phyloP scores from a whole-genome alignment of 1,140 invertebrate genomes.

The Vanessa tameamea region DNA sequence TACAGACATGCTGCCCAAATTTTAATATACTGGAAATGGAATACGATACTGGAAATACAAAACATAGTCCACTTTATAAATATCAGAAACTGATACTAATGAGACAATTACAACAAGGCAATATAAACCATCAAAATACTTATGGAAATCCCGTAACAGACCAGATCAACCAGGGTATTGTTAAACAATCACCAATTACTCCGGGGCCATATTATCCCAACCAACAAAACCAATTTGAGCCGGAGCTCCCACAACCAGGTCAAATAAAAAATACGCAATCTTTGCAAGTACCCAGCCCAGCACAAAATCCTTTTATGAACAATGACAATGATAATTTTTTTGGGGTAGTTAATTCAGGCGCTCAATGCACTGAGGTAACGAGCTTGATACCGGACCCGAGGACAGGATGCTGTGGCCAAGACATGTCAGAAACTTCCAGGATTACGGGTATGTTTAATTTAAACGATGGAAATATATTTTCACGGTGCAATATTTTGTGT shows the following conservation, averaged over 20 bases:
- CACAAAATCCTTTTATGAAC: slow-evolving; percentile 10
- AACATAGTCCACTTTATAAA: not conserved
- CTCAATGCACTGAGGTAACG: slow-evolving; percentile 30
- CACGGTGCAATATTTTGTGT: not conserved
- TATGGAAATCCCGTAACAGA: slow-evolving; percentile 14
- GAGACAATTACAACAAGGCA: not conserved
- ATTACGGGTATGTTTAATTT: slow-evolving; percentile 37
- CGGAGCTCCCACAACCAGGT: not conserved
- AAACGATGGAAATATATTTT: not conserved
- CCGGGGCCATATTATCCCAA: slow-evolving; percentile 16
- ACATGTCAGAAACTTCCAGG: slow-evolving; percentile 48
- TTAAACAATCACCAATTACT: not conserved
- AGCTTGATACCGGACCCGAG: slow-evolving; percentile 54
- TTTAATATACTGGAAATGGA: slow-evolving; percentile 31
- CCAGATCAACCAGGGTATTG: slow-evolving; percentile 3
- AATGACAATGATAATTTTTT: slow-evolving; percentile 19
- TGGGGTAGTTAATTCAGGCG: slow-evolving; percentile 5
- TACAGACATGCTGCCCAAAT: slow-evolving; percentile 46
- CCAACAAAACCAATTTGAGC: not conserved
- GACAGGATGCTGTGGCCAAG: slow-evolving; percentile 63
- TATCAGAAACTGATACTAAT: not conserved
- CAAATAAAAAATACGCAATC: slow-evolving; percentile 12
- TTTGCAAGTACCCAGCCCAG: slow-evolving; percentile 4
- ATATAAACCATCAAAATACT: slow-evolving; percentile 3
- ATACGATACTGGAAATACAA: not conserved